phyloP scores from a whole-genome alignment of 2,888 invertebrate species.

The Lordiphosa andalusiaca region DNA sequence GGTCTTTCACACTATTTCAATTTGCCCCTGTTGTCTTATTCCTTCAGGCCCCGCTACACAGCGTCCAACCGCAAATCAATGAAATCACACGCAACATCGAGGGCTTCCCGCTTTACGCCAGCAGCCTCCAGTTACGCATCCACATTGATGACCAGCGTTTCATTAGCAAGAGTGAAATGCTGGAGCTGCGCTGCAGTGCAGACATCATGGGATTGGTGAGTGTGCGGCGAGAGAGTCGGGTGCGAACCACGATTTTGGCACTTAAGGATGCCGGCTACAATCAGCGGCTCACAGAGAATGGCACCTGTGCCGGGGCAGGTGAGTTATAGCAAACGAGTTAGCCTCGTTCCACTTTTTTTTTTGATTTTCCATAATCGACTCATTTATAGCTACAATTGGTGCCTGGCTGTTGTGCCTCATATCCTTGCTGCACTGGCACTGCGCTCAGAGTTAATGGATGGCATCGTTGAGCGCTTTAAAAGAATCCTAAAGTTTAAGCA shows the following conservation, averaged over 20 bases:
- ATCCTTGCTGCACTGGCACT: conserved; percentile 52
- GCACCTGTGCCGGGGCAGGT: conserved; percentile 55
- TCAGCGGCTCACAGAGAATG: conserved; percentile 77
- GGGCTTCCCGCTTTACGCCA: conserved; percentile 77
- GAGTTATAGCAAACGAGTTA: background rate
- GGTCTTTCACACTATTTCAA: conserved; percentile 14
- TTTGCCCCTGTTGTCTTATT: background rate
- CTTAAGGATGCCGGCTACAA: conserved; percentile 78
- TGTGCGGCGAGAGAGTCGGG: conserved; percentile 72
- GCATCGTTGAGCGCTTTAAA: conserved; percentile 34
- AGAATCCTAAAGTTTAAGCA: conserved; percentile 31
- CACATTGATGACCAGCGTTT: conserved; percentile 79
- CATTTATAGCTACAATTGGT: conserved; percentile 45
- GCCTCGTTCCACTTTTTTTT: background rate
- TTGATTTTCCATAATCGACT: background rate
- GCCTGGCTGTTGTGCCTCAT: conserved; percentile 54
- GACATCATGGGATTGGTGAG: conserved; percentile 76
- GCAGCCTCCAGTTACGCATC: conserved; percentile 79
- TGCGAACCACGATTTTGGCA: conserved; percentile 77
- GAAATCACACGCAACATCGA: conserved; percentile 78
- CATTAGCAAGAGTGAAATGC: conserved; percentile 76
- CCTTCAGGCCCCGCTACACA: conserved; percentile 73
- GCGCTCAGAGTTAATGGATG: conserved; percentile 58
- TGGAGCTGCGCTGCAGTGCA: conserved; percentile 78
- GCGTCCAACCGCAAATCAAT: conserved; percentile 78